Conservation (phyloP, 2,113 vertebrate species). For the Heterotis niloticus region DNA sequence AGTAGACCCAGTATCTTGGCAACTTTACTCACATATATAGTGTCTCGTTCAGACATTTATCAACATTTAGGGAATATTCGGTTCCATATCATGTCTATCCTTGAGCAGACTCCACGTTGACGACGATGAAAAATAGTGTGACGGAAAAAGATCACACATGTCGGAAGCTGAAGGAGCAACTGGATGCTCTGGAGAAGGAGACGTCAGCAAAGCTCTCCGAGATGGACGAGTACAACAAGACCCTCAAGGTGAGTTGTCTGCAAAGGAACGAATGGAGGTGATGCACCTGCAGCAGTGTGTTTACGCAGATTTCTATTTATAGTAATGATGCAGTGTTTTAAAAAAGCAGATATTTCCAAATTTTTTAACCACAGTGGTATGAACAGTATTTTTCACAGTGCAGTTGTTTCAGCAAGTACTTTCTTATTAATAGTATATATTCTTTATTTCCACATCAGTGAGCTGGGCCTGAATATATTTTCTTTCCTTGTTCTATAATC, state of each 20-base stretch:
- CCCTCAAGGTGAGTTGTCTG: conserved; percentile 73
- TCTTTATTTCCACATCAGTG: background rate
- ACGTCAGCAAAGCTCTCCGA: conserved; percentile 81
- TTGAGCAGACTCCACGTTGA: conserved; percentile 47
- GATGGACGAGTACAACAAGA: conserved; percentile 84
- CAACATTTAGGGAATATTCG: background rate
- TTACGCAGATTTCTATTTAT: background rate
- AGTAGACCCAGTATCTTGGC: no score
- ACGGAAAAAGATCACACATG: conserved; percentile 78
- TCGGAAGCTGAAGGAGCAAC: conserved; percentile 78
- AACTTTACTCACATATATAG: no score
- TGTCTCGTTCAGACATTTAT: no score
- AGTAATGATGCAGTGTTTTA: no score
- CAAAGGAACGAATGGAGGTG: background rate
- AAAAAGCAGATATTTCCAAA: no score
- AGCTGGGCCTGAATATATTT: background rate
- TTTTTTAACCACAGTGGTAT: no score
- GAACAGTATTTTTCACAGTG: no score
- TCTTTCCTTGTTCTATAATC: background rate
- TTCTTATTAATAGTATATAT: background rate
- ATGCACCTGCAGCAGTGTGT: no score
- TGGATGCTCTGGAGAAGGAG: conserved; percentile 82
- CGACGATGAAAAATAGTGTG: conserved; percentile 66
- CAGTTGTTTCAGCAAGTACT: no score
- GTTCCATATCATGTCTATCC: background rate